Conservation (phyloP, 2,113 vertebrate species). For the Dicerorhinus sumatrensis region DNA sequence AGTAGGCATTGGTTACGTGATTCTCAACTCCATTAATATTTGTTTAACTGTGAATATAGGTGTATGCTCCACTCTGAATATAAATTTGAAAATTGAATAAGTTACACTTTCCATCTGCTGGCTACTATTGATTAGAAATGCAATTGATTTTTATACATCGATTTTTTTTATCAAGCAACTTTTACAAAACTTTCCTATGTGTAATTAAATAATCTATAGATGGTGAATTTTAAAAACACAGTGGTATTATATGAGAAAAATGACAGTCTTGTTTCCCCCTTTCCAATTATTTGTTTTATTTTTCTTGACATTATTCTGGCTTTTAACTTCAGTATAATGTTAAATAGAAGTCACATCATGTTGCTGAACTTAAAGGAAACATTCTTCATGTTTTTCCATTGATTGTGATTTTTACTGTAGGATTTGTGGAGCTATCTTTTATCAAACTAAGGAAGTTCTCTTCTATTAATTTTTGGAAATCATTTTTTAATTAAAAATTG, state of each 20-base stretch:
- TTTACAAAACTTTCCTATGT: not conserved
- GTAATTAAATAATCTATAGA: not conserved
- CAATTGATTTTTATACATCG: not conserved
- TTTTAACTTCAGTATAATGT: constrained; percentile 32
- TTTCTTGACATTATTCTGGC: not conserved
- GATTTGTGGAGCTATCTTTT: not conserved
- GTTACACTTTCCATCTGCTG: not conserved
- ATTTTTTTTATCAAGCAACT: constrained; percentile 17
- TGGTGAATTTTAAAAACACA: not conserved
- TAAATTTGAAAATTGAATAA: constrained; percentile 18
- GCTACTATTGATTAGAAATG: not conserved
- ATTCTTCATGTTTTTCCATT: constrained; percentile 18
- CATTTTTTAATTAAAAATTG: constrained; percentile 6
- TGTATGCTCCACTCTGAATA: not conserved
- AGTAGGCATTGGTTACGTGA: not conserved
- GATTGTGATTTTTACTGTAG: constrained; percentile 4
- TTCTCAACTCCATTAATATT: not conserved
- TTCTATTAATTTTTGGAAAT: not conserved
- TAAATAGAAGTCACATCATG: not conserved
- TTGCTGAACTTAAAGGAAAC: not conserved
- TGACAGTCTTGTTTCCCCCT: not conserved
- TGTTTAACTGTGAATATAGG: not conserved
- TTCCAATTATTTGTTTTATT: not conserved
- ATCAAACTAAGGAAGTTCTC: not conserved
- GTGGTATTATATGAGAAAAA: not conserved